Evolutionary conservation across 2,113 vertebrate genomes (phyloP).

Genomic region (Merops nubicus): DNA sequence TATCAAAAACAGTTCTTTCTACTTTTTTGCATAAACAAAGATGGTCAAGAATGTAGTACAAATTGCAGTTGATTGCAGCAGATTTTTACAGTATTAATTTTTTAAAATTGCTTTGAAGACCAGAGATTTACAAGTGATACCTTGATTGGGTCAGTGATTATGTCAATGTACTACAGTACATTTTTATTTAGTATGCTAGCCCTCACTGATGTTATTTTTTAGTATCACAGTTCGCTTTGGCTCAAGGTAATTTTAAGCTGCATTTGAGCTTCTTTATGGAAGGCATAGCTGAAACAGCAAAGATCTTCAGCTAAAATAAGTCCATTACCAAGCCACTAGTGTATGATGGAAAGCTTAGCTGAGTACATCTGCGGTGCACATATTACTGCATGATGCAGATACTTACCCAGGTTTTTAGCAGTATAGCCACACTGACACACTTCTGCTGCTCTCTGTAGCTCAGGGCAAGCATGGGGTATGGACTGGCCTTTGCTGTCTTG

Average conservation of each 20-base stretch:
- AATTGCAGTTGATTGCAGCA: neutral
- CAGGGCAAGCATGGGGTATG: neutral
- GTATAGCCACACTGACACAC: neutral
- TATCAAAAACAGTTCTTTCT: neutral
- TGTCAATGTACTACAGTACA: neutral
- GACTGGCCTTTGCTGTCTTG: neutral
- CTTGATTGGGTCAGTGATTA: neutral
- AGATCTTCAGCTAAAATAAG: neutral
- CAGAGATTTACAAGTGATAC: neutral
- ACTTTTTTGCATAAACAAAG: neutral
- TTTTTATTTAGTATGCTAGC: neutral
- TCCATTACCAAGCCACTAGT: neutral
- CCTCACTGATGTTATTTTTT: neutral
- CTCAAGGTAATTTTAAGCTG: neutral
- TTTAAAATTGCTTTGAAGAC: conserved; percentile 6
- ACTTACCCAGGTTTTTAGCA: neutral
- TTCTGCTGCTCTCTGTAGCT: neutral
- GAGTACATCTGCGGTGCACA: neutral
- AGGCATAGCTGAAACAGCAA: neutral
- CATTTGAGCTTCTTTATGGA: neutral
- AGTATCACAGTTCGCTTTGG: neutral
- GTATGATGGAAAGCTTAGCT: neutral
- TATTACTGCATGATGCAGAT: fast-evolving
- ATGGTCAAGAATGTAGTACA: neutral
- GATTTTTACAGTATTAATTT: conserved; percentile 5